Evolutionary conservation across 2,113 vertebrate species (phyloP), one percentile per base, ranked within the genome.

Genomic region (Sterna hirundo): DNA sequence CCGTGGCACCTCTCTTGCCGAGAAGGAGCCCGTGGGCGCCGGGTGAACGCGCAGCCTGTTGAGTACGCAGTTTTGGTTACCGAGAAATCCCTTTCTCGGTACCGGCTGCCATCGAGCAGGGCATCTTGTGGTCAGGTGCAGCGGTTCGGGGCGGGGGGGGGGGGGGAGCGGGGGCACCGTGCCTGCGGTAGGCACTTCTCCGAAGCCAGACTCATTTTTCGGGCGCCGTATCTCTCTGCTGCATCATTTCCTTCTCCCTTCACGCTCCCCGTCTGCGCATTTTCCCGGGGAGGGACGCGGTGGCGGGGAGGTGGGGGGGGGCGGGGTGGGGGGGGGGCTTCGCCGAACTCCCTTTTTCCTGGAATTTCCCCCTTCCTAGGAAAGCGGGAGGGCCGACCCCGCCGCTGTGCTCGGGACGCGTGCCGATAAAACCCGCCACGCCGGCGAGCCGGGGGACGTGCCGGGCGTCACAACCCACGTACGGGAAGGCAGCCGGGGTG

Each of bases 231-330:
- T 96, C 96, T 61, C 58, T 42, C 30, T 52, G 76, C 96, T 79
- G 92, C 92, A 96, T 97, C 97, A 88, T 71, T 97, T 96, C 97
- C 95, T 96, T 92, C 94, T 94, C 89, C 83, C 62, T 70, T 32
- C 12, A 0, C 1, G 3, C 86, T 68, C 89, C 70, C 40, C 10
- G 11, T 54, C 66, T 71, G 66, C 1, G 11, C 52, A 58, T 21
- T 51, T 46, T 55, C 46, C 3, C 2, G 2, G 49, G 5, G 72
- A 62, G 34, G 49, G 9, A 36, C 4, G 0, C 6, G 0, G 49
- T 40, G 38, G 38, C 10, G 42, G 42, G 13, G 42, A 5, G 42
- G 42, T n/a, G n/a, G n/a, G n/a, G n/a, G n/a, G n/a, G n/a, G n/a
- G n/a, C n/a, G n/a, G 42, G 42, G 13, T 6, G 6, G 42, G 15